Conservation (phyloP, 2,797 vertebrate genomes). For the Eulemur rubriventer region DNA sequence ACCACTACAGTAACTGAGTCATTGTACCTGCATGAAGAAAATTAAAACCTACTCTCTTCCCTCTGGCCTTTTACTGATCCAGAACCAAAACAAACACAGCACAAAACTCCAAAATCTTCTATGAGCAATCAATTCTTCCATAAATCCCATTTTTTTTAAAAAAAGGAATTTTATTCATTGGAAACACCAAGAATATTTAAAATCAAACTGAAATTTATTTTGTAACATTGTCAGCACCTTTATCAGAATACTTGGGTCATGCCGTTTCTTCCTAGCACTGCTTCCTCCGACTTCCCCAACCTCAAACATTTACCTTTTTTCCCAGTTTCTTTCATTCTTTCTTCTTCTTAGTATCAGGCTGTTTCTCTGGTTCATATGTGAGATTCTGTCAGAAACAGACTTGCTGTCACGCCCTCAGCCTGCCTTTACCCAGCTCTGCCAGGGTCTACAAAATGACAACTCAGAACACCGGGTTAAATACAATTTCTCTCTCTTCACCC, state of each 20-base stretch:
- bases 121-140: background rate
- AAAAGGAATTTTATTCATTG: slow-evolving; percentile 5
- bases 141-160: background rate
- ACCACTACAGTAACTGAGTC: background rate
- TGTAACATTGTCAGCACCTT: background rate
- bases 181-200: slow-evolving; percentile 60
- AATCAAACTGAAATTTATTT: slow-evolving; percentile 35
- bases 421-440: slow-evolving; percentile 35
- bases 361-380: slow-evolving; percentile 61
- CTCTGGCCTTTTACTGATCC: background rate
- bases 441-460: slow-evolving; percentile 83
- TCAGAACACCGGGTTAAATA: slow-evolving; percentile 82
- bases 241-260: slow-evolving; percentile 29
- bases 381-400: slow-evolving; percentile 77
- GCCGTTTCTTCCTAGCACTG: background rate
- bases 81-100: background rate
- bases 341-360: slow-evolving; percentile 40
- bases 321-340: slow-evolving; percentile 15
- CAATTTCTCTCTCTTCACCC: slow-evolving; percentile 85
- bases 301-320: slow-evolving; percentile 50
- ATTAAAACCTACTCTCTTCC: background rate
- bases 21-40: background rate
- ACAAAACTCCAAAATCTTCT: background rate
- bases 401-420: slow-evolving; percentile 67
- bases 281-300: background rate